Percentiles rank a stretch among this genome's conserved stretches.
phyloP scores from a whole-genome alignment of 2,888 invertebrate species.

The Pimpla rufipes region DNA sequence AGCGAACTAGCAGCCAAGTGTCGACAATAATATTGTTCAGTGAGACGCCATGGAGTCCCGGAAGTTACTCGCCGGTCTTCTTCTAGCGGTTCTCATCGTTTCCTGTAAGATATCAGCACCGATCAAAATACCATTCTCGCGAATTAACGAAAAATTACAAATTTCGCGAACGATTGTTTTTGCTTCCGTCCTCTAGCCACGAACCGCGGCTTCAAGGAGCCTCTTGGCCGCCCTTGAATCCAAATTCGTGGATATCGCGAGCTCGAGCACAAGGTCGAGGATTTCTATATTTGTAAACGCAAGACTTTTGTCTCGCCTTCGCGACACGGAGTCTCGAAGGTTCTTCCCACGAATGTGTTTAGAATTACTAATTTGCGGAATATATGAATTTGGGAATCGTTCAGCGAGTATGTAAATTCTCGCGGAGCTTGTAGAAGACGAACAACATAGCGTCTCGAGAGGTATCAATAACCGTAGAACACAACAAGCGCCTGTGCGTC shows the following conservation, averaged over 20 bases:
- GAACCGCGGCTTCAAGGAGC: not conserved
- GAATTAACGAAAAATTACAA: conserved; percentile 3
- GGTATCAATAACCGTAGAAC: conserved; percentile 24
- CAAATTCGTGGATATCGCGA: conserved; percentile 7
- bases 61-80: conserved; percentile 59
- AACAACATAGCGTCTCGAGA: conserved; percentile 2
- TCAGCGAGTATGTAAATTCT: conserved; percentile 33
- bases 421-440: not conserved
- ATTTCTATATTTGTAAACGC: conserved; percentile 9
- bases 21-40: conserved; percentile 17
- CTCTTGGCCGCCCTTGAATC: conserved; percentile 37
- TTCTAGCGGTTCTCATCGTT: conserved; percentile 54
- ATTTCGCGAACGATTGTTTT: not conserved
- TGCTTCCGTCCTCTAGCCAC: not conserved
- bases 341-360: conserved; percentile 1
- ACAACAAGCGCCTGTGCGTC: conserved; percentile 11
- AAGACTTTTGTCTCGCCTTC: not conserved
- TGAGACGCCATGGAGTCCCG: conserved; percentile 64
- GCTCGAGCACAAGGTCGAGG: conserved; percentile 2
- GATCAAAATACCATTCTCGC: not conserved
- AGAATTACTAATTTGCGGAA: not conserved
- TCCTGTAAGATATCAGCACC: conserved; percentile 58
- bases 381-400: conserved; percentile 3
- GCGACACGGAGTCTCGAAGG: conserved; percentile 7
- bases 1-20: conserved; percentile 1